phyloP scores from a whole-genome alignment of 2,797 vertebrate genomes.

The Synanceia verrucosa region DNA sequence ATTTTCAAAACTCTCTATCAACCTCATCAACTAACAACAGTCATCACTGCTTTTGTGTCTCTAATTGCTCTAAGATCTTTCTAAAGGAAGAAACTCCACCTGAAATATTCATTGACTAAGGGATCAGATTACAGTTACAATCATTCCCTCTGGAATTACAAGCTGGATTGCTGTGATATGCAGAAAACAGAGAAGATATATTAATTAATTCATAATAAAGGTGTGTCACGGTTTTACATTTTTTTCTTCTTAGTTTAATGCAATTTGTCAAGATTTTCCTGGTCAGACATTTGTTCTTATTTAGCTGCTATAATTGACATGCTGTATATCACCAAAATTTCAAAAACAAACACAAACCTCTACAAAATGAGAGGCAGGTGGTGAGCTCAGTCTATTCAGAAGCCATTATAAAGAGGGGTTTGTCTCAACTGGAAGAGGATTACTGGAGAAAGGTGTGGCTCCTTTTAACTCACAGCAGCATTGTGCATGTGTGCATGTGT shows the following conservation, averaged over 20 bases:
- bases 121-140: constrained; percentile 1
- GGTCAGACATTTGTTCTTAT: background rate
- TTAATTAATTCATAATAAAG: background rate
- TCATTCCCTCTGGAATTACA: background rate
- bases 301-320: background rate
- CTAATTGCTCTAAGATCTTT: constrained; percentile 7
- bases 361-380: constrained; percentile 56
- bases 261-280: background rate
- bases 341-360: background rate
- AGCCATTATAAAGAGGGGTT: constrained; percentile 67
- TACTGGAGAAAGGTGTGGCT: constrained; percentile 77
- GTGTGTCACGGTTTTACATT: background rate
- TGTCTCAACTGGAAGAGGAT: constrained; percentile 68
- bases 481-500: constrained; percentile 44
- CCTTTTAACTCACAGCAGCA: constrained; percentile 48
- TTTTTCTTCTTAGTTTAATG: background rate
- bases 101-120: background rate
- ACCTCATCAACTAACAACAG: background rate
- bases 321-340: background rate
- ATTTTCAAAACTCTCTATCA: constrained; percentile 7
- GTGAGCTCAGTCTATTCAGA: constrained; percentile 62
- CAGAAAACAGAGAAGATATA: background rate
- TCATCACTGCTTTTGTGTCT: background rate
- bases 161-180: background rate
- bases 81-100: constrained; percentile 7